Percentiles rank a stretch among this genome's conserved stretches.
These are phyloP conservation scores for Heteractis magnifica DNA, from an alignment of 92 coral and sea anemone species.

Conservation along the genomic window DNA sequence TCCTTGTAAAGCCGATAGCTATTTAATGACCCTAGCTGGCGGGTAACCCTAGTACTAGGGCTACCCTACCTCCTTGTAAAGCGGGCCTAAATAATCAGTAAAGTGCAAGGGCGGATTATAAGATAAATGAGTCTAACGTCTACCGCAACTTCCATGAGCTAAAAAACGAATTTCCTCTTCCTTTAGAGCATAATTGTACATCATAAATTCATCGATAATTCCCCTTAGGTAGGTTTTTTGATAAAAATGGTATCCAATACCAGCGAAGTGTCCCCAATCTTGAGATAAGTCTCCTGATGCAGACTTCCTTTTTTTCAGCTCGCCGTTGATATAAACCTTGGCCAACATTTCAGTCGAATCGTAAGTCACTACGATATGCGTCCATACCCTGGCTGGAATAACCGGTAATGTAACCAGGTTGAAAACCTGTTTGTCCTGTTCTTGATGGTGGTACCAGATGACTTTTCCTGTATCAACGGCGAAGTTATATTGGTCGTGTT, in stretches of 20 bases:
- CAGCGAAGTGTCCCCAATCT: conserved; percentile 99
- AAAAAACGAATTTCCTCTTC: conserved; percentile 73
- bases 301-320: conserved; percentile 72
- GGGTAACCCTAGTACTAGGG: too few species aligned
- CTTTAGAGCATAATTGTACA: conserved; percentile 83
- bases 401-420: conserved; percentile 80
- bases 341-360: conserved; percentile 81
- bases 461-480: conserved; percentile 92
- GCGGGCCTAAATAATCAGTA: too few species aligned
- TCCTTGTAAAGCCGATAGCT: too few species aligned
- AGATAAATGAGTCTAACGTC: not conserved
- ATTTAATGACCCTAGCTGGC: too few species aligned
- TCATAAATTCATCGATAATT: conserved; percentile 73
- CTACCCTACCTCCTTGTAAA: too few species aligned
- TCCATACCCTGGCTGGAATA: conserved; percentile 89
- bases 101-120: not conserved
- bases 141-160: conserved; percentile 58
- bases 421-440: conserved; percentile 84
- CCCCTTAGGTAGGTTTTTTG: conserved; percentile 71
- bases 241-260: conserved; percentile 93
- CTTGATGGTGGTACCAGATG: conserved; percentile 96
- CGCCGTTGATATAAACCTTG: conserved; percentile 81
- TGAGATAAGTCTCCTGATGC: conserved; percentile 93
- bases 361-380: conserved; percentile 81
- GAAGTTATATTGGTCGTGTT: conserved; percentile 92